Evolutionary conservation across 2,888 invertebrate genomes (phyloP).

Genomic region (Diaperis boleti): DNA sequence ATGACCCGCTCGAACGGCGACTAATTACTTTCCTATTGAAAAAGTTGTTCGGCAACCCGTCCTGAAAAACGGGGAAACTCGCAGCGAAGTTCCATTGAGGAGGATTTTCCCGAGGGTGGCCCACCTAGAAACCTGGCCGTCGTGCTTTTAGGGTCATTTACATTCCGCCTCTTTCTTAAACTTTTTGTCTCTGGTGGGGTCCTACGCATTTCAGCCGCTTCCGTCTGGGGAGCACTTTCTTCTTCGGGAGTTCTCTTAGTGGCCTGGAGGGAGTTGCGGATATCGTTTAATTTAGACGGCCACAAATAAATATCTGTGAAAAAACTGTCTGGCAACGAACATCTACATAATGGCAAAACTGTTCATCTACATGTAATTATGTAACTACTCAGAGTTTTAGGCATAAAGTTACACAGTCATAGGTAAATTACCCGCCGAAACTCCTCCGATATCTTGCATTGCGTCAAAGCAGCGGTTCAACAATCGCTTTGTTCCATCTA

Average conservation of each 20-base stretch:
- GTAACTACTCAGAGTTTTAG: too few species aligned
- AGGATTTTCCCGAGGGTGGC: slow-evolving; percentile 5
- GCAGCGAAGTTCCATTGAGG: not conserved
- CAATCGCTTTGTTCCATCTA: not conserved
- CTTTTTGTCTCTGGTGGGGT: slow-evolving; percentile 29
- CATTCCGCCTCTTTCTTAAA: slow-evolving; percentile 21
- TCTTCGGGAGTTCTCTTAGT: slow-evolving; percentile 21
- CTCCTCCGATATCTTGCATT: not conserved
- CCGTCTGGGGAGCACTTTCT: slow-evolving; percentile 21
- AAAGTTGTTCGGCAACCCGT: slow-evolving; percentile 12
- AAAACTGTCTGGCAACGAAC: not conserved
- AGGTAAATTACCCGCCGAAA: not conserved
- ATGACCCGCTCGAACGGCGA: slow-evolving; percentile 17
- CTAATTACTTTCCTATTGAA: slow-evolving; percentile 30
- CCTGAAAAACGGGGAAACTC: slow-evolving; percentile 7
- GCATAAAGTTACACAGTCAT: too few species aligned
- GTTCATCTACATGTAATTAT: not conserved
- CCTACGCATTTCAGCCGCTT: slow-evolving; percentile 4
- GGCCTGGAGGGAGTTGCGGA: slow-evolving; percentile 1
- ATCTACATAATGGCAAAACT: too few species aligned
- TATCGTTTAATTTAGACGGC: slow-evolving; percentile 24
- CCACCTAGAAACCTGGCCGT: slow-evolving; percentile 26
- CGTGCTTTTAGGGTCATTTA: slow-evolving; percentile 32
- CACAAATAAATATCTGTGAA: not conserved
- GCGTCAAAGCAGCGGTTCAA: not conserved